These are phyloP conservation scores for Corapipo altera DNA, from an alignment of 2,113 vertebrate genomes.

Conservation along the genomic window DNA sequence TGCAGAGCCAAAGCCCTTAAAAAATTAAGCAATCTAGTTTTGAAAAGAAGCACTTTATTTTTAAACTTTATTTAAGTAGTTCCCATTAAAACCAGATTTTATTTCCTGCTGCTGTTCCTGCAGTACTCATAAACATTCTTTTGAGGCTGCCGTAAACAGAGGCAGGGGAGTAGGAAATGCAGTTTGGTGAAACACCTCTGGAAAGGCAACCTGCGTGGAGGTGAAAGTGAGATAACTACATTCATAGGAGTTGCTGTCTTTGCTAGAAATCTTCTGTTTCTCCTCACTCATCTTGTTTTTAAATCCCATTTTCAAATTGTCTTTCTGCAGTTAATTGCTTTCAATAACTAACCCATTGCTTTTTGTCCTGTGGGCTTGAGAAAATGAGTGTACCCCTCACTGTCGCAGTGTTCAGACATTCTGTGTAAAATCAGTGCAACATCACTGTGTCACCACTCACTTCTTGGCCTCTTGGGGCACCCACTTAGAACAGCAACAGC, in stretches of 20 bases:
- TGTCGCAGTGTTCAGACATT: not conserved
- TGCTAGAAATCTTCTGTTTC: not conserved
- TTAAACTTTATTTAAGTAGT: slow-evolving; percentile 59
- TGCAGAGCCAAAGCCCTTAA: slow-evolving; percentile 55
- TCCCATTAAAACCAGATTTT: slow-evolving; percentile 43
- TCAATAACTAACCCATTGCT: not conserved
- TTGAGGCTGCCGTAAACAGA: not conserved
- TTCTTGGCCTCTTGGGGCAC: not conserved
- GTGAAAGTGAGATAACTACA: not conserved
- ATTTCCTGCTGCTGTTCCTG: slow-evolving; percentile 37
- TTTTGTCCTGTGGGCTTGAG: not conserved
- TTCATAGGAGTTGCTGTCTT: not conserved
- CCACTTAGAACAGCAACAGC: not conserved
- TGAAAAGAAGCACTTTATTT: slow-evolving; percentile 61
- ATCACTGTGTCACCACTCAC: not conserved
- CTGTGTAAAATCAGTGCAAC: not conserved
- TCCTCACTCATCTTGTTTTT: not conserved
- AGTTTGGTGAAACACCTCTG: not conserved
- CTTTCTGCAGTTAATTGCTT: not conserved
- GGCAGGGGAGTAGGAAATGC: not conserved
- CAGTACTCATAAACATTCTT: not conserved
- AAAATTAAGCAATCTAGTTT: slow-evolving; percentile 64
- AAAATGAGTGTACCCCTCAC: not conserved
- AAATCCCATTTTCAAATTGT: not conserved
- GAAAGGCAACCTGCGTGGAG: not conserved